Evolutionary conservation across 2,113 vertebrate genomes (phyloP).

Genomic region (Nansenia antarctica): DNA sequence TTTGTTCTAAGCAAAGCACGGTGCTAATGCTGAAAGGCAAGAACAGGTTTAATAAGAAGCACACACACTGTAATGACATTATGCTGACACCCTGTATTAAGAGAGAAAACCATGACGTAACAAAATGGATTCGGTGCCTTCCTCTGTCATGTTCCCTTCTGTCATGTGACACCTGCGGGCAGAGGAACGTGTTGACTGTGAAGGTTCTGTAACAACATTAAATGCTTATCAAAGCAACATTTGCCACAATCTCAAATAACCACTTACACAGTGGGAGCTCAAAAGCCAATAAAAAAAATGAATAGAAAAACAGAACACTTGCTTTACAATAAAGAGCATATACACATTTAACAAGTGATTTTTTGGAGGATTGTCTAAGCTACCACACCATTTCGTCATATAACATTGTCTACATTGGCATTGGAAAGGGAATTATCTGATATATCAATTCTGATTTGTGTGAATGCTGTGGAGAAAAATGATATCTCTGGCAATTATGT

Average conservation of each 20-base stretch:
- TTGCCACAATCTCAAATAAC: conserved; percentile 38
- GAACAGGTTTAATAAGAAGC: conserved; percentile 37
- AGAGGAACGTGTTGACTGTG: conserved; percentile 13
- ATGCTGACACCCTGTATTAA: conserved; percentile 27
- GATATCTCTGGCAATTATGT: conserved; percentile 36
- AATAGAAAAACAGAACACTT: background rate
- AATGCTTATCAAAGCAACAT: conserved; percentile 39
- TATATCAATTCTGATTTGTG: background rate
- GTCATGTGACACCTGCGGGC: conserved; percentile 28
- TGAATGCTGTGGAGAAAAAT: background rate
- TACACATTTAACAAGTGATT: conserved; percentile 10
- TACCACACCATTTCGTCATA: background rate
- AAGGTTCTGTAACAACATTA: conserved; percentile 41
- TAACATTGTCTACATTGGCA: background rate
- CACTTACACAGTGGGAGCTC: conserved; percentile 42
- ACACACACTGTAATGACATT: conserved; percentile 29
- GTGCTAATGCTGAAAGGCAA: conserved; percentile 56
- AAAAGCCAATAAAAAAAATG: conserved; percentile 42
- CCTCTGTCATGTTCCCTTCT: conserved; percentile 39
- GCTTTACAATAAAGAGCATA: conserved; percentile 4
- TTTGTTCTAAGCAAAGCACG: conserved; percentile 33
- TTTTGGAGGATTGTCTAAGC: conserved; percentile 38
- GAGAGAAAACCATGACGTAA: background rate
- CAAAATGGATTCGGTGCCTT: conserved; percentile 25
- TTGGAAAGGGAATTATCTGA: background rate